A percentile compares a stretch with the other conserved stretches of the same genome.
Conservation (phyloP, 2,888 invertebrate genomes). For the Nudaria mundana region DNA sequence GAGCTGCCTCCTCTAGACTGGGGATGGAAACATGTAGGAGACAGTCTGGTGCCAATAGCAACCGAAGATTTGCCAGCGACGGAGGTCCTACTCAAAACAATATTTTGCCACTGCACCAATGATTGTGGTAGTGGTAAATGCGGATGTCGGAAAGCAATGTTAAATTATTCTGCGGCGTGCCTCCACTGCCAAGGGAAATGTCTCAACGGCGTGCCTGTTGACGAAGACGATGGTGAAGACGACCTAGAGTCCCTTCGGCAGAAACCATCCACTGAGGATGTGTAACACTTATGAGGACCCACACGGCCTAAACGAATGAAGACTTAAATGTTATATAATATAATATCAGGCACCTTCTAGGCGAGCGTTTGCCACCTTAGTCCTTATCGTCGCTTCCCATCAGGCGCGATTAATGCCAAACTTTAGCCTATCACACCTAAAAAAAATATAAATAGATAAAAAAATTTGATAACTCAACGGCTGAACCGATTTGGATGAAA, state of each 20-base stretch:
- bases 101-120: conserved; percentile 4
- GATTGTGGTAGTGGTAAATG: conserved; percentile 2
- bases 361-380: too few relatives aligned
- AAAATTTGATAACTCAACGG: neutral
- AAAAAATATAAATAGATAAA: neutral
- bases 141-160: conserved; percentile 4
- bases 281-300: too few relatives aligned
- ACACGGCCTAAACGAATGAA: too few relatives aligned
- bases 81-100: conserved; percentile 13
- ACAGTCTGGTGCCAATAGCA: neutral
- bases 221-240: conserved; percentile 14
- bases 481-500: neutral
- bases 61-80: conserved; percentile 6
- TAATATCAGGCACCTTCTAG: too few relatives aligned
- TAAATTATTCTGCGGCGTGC: conserved; percentile 10
- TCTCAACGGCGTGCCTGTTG: conserved; percentile 11
- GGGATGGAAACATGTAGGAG: conserved; percentile 11
- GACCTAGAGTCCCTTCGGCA: conserved; percentile 8
- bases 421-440: too few relatives aligned
- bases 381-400: too few relatives aligned
- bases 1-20: conserved; percentile 7
- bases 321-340: too few relatives aligned
- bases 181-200: conserved; percentile 6
- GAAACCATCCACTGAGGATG: neutral
- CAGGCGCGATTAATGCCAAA: too few relatives aligned